Base-by-base conservation (phyloP, 2,797 vertebrate genomes). In the Rhadinocentrus ornatus region DNA sequence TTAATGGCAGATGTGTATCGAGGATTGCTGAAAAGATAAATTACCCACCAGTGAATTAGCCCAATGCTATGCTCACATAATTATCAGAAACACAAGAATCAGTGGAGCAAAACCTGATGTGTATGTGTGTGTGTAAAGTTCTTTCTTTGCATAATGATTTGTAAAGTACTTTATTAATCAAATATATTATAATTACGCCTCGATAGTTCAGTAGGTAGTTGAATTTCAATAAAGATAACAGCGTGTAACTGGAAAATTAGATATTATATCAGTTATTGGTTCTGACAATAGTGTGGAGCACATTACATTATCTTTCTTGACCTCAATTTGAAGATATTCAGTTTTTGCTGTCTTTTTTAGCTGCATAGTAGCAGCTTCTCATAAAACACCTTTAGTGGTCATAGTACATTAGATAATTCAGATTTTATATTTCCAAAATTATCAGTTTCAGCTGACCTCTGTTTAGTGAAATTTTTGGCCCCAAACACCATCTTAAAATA, bases 31-130 rank as follows among this genome's bases (percentile, higher is more conserved):
- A 75, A 66, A 52, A 70, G 62, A 81, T 85, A 78, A 83, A 82
- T 85, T 77, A 79, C 75, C 46, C 61, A 65, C 68, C 57, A 70
- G 77, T 77, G 86, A 87, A 88, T 87, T 66, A 84, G 61, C 62
- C 56, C 18, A 62, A 67, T 27, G 8, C 65, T 67, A n/a, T 50
- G 55, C 27, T 78, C 68, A 58, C 56, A 66, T 78, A 77, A 83
- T 88, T 78, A 81, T 66, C 48, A 62, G 48, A 68, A 5, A 64
- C 61, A 75, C 61, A 76, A 71, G 68, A 4, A 41, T 44, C 22
- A 44, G 58, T 12, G 0, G 16, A 35, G 70, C 9, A 0, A 22
- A n/a, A 20, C 20, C 18, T n/a, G 41, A 46, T 44, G 41, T 46
- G 41, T 20, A 9, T 46, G 41, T 26, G 9, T 35, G 31, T 68